phyloP scores from a whole-genome alignment of 2,113 vertebrate species.

The Tragelaphus buxtoni region DNA sequence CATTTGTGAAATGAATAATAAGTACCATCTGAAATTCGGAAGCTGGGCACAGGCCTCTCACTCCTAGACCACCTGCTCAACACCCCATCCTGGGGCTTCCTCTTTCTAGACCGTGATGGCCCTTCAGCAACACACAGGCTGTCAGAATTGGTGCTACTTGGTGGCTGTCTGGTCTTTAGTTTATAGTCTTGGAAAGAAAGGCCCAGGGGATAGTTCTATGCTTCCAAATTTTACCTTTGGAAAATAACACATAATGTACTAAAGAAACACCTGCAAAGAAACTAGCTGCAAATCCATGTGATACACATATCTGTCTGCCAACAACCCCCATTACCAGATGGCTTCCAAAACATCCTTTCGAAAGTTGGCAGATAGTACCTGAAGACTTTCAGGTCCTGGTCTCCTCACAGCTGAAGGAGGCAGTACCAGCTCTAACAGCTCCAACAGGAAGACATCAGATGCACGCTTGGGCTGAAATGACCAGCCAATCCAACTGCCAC shows the following conservation, averaged over 20 bases:
- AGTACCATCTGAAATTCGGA: not conserved
- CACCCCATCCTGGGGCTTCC: not conserved
- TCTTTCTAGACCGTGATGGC: not conserved
- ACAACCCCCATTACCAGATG: not conserved
- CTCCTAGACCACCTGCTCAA: not conserved
- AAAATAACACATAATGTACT: not conserved
- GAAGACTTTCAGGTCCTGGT: not conserved
- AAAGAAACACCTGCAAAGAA: not conserved
- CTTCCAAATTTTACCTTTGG: not conserved
- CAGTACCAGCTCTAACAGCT: not conserved
- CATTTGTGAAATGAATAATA: not conserved
- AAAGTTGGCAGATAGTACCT: not conserved
- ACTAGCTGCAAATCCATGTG: not conserved
- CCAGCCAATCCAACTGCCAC: not conserved
- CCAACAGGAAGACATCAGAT: not conserved
- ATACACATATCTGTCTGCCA: not conserved
- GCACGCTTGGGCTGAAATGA: not conserved
- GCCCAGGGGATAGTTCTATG: not conserved
- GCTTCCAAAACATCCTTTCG: not conserved
- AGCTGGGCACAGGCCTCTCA: not conserved
- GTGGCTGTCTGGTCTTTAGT: not conserved
- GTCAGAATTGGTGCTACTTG: not conserved
- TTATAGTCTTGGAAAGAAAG: slow-evolving; percentile 8
- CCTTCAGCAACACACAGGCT: not conserved
- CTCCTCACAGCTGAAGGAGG: not conserved